Evolutionary conservation across 2,113 vertebrate species (phyloP).

Genomic region (Microcebus murinus): DNA sequence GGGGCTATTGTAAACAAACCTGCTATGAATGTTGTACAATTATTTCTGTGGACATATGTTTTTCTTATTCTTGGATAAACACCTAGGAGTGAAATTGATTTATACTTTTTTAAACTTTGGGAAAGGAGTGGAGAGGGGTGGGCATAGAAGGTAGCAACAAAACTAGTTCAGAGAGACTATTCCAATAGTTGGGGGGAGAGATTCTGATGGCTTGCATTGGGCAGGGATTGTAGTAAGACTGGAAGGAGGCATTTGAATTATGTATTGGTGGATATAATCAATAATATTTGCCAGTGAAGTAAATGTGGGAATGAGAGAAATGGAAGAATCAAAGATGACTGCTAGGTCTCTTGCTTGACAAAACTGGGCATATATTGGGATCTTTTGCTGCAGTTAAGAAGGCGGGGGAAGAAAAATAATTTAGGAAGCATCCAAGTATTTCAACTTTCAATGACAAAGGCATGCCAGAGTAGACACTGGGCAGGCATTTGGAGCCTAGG

Average conservation of each 20-base stretch:
- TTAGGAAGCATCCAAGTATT: not conserved
- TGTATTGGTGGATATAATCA: not conserved
- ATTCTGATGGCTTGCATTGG: not conserved
- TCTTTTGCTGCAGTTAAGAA: not conserved
- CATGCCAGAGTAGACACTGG: not conserved
- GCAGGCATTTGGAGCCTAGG: not conserved
- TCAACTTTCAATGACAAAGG: not conserved
- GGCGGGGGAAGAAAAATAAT: not conserved
- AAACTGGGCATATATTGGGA: not conserved
- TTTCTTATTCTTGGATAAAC: slow-evolving; percentile 5
- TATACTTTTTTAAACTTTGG: not conserved
- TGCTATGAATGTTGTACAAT: not conserved
- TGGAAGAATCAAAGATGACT: not conserved
- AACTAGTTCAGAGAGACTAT: not conserved
- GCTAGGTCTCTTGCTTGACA: not conserved
- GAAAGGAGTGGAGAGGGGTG: not conserved
- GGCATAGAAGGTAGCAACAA: not conserved
- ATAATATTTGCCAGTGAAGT: not conserved
- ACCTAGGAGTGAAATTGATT: not conserved
- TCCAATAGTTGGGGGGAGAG: not conserved
- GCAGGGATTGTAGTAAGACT: not conserved
- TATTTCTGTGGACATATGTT: not conserved
- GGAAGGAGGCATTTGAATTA: not conserved
- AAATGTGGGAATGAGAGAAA: not conserved
- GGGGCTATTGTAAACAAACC: not conserved